Evolutionary conservation across 2,888 invertebrate genomes (phyloP).

Genomic region (Polyommatus iphigenia): DNA sequence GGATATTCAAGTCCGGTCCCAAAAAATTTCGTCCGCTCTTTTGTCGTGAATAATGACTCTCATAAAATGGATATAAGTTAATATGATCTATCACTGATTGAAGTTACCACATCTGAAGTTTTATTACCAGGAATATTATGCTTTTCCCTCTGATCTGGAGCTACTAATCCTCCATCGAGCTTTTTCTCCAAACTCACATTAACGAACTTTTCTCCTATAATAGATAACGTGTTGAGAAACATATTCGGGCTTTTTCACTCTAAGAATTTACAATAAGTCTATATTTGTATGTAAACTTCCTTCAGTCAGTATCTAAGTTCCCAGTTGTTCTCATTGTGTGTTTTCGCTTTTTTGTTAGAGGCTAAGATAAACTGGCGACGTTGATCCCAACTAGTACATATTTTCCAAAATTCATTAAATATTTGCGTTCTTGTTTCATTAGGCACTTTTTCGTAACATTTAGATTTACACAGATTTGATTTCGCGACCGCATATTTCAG

Average conservation of each 20-base stretch:
- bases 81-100: neutral
- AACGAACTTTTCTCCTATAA: slow-evolving; percentile 6
- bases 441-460: slow-evolving; percentile 1
- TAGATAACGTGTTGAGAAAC: neutral
- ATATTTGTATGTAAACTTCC: neutral
- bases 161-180: neutral
- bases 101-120: neutral
- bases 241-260: neutral
- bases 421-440: neutral
- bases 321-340: neutral
- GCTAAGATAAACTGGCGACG: neutral
- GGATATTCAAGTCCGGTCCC: slow-evolving; percentile 3
- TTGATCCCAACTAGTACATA: neutral
- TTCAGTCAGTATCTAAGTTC: neutral
- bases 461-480: neutral
- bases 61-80: neutral
- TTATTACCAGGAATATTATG: slow-evolving; percentile 22
- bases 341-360: neutral
- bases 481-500: neutral
- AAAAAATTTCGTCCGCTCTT: no score
- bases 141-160: neutral
- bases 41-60: no score
- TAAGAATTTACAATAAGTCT: neutral
- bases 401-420: neutral
- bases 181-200: neutral